phyloP scores from a whole-genome alignment of 2,888 invertebrate species.

The Hedychridium roseum region DNA sequence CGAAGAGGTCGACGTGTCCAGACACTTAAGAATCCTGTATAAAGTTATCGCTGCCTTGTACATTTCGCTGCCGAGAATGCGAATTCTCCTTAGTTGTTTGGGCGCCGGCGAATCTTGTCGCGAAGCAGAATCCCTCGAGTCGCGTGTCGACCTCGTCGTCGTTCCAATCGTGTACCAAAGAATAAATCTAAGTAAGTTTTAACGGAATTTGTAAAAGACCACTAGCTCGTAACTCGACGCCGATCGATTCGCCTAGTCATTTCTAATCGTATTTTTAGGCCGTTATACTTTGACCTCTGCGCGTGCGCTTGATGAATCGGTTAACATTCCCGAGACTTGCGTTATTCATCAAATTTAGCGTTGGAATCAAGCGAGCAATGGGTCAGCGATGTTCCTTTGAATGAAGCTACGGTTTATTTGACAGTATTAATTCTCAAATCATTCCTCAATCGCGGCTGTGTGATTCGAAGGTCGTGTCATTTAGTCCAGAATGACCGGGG shows the following conservation, averaged over 20 bases:
- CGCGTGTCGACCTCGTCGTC: slow-evolving; percentile 20
- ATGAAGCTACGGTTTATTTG: too few species aligned
- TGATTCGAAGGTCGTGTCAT: too few species aligned
- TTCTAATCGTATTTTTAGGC: slow-evolving; percentile 37
- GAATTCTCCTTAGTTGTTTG: slow-evolving; percentile 33
- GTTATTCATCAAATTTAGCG: too few species aligned
- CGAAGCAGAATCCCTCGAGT: slow-evolving; percentile 32
- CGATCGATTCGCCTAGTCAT: slow-evolving; percentile 26
- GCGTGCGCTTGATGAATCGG: slow-evolving; percentile 17
- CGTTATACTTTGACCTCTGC: slow-evolving; percentile 24
- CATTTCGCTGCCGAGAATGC: slow-evolving; percentile 48
- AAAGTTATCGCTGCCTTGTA: slow-evolving; percentile 53
- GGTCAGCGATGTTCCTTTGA: too few species aligned
- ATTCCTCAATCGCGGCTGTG: too few species aligned
- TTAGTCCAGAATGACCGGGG: too few species aligned
- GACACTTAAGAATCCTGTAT: slow-evolving; percentile 40
- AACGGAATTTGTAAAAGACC: slow-evolving; percentile 36
- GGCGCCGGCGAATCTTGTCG: slow-evolving; percentile 31
- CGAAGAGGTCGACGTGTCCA: slow-evolving; percentile 24
- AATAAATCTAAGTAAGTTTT: slow-evolving; percentile 38
- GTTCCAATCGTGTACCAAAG: slow-evolving; percentile 42
- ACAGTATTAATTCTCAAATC: too few species aligned
- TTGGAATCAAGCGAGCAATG: too few species aligned
- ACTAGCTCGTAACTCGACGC: slow-evolving; percentile 31
- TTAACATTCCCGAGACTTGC: slow-evolving; percentile 9